phyloP scores from a whole-genome alignment of 2,797 vertebrate species.

The Sebastes elongatus region DNA sequence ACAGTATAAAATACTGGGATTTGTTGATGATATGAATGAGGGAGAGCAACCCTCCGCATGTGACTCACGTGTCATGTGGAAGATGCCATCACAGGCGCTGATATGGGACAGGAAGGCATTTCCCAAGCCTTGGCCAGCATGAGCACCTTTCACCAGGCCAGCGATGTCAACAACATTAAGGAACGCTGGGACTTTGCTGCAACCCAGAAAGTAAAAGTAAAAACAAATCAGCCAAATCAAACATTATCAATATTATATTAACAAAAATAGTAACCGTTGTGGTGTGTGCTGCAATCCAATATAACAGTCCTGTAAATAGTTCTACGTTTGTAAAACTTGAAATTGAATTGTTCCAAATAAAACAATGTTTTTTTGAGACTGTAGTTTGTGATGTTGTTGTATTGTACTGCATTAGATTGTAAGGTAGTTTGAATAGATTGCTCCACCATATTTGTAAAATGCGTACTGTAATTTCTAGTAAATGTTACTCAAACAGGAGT shows the following conservation, averaged over 20 bases:
- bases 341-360: not conserved
- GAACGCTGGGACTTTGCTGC: conserved; percentile 95
- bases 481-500: no score
- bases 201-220: conserved; percentile 40
- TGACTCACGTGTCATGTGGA: conserved; percentile 95
- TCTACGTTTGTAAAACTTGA: not conserved
- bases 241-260: not conserved
- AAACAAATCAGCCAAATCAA: not conserved
- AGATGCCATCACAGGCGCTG: conserved; percentile 93
- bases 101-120: conserved; percentile 98
- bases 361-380: not conserved
- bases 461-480: no score
- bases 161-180: conserved; percentile 97
- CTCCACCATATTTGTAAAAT: not conserved
- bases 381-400: not conserved
- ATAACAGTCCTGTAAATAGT: not conserved
- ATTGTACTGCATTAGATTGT: not conserved
- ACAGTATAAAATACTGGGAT: not conserved
- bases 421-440: not conserved
- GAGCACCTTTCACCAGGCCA: conserved; percentile 95
- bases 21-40: not conserved
- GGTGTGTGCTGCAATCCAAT: not conserved
- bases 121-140: conserved; percentile 93
- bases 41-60: not conserved
- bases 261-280: not conserved